Conservation (phyloP, 2,888 invertebrate species). For the Leptothorax acervorum region DNA sequence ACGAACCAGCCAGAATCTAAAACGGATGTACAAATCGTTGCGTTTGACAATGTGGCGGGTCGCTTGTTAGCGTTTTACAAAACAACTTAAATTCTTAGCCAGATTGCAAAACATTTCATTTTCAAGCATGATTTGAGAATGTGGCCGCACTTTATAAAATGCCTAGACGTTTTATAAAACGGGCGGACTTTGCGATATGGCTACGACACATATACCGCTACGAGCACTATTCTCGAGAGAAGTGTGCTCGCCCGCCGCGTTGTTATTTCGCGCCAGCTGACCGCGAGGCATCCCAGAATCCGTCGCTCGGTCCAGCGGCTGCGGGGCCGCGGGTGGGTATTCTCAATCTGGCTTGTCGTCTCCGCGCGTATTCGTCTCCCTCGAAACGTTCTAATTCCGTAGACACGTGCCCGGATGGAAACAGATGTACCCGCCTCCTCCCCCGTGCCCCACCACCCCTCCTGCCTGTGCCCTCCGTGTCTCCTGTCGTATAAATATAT, state of each 20-base stretch:
- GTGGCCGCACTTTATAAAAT: no score
- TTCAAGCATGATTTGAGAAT: no score
- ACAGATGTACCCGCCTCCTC: slow-evolving; percentile 78
- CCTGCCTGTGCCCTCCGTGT: background rate
- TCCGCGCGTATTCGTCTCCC: slow-evolving; percentile 59
- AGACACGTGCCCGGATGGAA: slow-evolving; percentile 81
- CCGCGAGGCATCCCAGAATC: slow-evolving; percentile 37
- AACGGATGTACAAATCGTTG: no score
- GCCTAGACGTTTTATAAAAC: no score
- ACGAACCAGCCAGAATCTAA: no score
- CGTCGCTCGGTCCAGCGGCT: slow-evolving; percentile 43
- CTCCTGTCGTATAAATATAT: slow-evolving; percentile 79
- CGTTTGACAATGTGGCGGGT: no score
- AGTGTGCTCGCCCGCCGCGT: slow-evolving; percentile 18
- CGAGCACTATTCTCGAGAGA: background rate
- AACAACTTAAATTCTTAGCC: no score
- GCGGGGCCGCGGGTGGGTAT: slow-evolving; percentile 20
- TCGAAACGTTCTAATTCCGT: slow-evolving; percentile 80
- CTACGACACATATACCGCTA: background rate
- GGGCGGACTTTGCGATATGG: no score
- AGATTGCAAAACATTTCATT: no score
- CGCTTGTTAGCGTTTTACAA: no score
- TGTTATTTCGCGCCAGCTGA: slow-evolving; percentile 47
- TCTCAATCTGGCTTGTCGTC: slow-evolving; percentile 54
- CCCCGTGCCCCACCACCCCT: slow-evolving; percentile 28